Percentiles rank a stretch among this genome's conserved stretches.
Evolutionary conservation across 2,888 invertebrate genomes (phyloP).

Genomic region (Psococerastis gibbosa): DNA sequence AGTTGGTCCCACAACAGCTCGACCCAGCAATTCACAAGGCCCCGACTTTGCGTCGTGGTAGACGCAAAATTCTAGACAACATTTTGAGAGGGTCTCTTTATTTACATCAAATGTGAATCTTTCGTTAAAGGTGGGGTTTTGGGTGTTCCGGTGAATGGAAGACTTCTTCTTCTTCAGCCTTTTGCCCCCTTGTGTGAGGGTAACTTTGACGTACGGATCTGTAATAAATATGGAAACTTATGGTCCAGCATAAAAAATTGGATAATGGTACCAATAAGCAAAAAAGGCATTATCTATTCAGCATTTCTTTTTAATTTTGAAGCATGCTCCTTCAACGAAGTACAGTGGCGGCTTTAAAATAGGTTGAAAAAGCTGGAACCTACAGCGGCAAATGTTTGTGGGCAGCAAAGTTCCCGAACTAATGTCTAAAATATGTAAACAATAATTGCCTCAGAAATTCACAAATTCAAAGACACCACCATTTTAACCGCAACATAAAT

Average conservation of each 20-base stretch:
- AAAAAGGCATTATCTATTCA: slow-evolving; percentile 7
- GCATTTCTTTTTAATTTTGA: too few species aligned
- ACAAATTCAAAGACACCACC: too few species aligned
- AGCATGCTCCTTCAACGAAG: too few species aligned
- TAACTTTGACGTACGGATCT: slow-evolving; percentile 33
- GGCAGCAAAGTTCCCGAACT: too few species aligned
- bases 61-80: slow-evolving; percentile 36
- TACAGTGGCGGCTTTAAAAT: too few species aligned
- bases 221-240: slow-evolving; percentile 15
- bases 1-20: slow-evolving; percentile 32
- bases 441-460: too few species aligned
- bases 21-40: slow-evolving; percentile 35
- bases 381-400: too few species aligned
- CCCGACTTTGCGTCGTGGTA: slow-evolving; percentile 40
- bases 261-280: background rate
- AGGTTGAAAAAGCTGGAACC: too few species aligned
- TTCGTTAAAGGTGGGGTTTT: slow-evolving; percentile 33
- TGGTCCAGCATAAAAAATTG: slow-evolving; percentile 8
- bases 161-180: slow-evolving; percentile 32
- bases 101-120: slow-evolving; percentile 30
- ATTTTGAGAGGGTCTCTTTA: slow-evolving; percentile 34
- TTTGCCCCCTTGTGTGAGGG: slow-evolving; percentile 27
- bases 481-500: too few species aligned
- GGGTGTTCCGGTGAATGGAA: slow-evolving; percentile 28
- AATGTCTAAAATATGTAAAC: too few species aligned